A percentile compares a stretch with the other conserved stretches of the same genome.
Conservation (phyloP, 2,113 vertebrate species). For the Dermatemys mawii region DNA sequence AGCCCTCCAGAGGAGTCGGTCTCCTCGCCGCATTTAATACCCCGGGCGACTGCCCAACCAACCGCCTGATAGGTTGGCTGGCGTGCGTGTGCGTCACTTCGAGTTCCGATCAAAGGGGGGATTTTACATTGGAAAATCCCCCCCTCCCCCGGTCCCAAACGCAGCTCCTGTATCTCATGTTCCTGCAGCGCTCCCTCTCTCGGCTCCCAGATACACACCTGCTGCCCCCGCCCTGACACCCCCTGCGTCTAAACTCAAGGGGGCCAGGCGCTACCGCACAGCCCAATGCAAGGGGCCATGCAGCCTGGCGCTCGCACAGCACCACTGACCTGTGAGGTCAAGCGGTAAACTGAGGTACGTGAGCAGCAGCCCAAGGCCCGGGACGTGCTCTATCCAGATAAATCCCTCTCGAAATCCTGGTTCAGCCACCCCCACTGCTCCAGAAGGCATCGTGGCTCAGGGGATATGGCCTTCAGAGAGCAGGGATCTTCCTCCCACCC, state of each 20-base stretch:
- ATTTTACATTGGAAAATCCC: slow-evolving; percentile 63
- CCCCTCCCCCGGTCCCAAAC: background rate
- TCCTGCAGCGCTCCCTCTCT: slow-evolving; percentile 7
- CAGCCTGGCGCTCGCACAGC: background rate
- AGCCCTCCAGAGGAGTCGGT: background rate
- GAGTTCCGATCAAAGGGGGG: background rate
- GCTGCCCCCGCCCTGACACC: background rate
- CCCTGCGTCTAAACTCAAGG: background rate
- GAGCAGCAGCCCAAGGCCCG: background rate
- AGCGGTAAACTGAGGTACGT: background rate
- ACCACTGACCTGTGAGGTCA: background rate
- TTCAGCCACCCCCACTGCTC: background rate
- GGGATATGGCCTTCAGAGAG: background rate
- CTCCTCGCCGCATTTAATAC: background rate
- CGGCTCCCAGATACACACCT: fast-evolving
- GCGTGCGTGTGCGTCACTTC: too few species aligned
- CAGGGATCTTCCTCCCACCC: background rate
- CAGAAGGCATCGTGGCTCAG: background rate
- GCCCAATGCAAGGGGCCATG: too few species aligned
- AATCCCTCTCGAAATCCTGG: background rate
- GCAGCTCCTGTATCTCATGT: background rate
- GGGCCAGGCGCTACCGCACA: background rate
- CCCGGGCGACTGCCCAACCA: background rate
- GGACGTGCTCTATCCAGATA: background rate
- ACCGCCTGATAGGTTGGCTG: background rate